Evolutionary conservation across 2,888 invertebrate species (phyloP).

Genomic region (Nasonovia ribisnigri): DNA sequence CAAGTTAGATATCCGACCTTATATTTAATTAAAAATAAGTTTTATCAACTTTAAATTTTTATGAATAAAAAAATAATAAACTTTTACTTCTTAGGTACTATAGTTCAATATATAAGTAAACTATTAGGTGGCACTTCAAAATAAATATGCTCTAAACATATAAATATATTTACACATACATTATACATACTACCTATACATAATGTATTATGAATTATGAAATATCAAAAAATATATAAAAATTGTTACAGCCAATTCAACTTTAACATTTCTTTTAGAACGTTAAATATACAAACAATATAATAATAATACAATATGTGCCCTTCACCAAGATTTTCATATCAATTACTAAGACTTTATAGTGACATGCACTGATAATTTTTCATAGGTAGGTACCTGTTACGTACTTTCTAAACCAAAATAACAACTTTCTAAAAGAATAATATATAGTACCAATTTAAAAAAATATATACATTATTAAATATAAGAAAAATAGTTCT

Average conservation of each 20-base stretch:
- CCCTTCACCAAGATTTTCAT: slow-evolving; percentile 42
- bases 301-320: neutral
- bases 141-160: neutral
- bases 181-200: too few relatives aligned
- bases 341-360: slow-evolving; percentile 27
- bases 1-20: neutral
- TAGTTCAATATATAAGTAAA: neutral
- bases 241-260: neutral
- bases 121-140: neutral
- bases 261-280: neutral
- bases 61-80: neutral
- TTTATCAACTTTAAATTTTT: neutral
- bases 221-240: neutral
- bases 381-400: neutral
- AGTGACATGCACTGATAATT: slow-evolving; percentile 32
- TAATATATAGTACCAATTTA: neutral
- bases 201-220: neutral
- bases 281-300: neutral
- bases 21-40: neutral
- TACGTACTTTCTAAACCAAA: slow-evolving; percentile 34
- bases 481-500: neutral
- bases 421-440: slow-evolving; percentile 31
- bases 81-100: neutral
- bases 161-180: neutral
- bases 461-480: neutral